A percentile compares a stretch with the other conserved stretches of the same genome.
phyloP scores from a whole-genome alignment of 2,888 invertebrate species.

The Hypercompe scribonia region DNA sequence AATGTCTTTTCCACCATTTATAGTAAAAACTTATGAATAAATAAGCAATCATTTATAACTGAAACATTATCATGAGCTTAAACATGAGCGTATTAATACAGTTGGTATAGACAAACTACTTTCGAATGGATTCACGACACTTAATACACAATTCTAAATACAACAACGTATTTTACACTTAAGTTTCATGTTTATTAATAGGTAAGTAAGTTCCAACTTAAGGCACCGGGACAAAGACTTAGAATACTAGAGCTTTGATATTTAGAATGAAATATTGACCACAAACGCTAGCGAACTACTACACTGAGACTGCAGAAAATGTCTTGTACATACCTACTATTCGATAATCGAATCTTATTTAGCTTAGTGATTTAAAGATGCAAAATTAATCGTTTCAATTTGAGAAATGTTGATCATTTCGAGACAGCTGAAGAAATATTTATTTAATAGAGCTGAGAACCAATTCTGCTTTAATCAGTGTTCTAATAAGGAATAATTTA shows the following conservation, averaged over 20 bases:
- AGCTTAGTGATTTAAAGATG: background rate
- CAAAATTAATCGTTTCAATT: background rate
- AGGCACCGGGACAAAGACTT: too few species aligned
- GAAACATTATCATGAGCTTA: background rate
- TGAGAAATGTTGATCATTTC: background rate
- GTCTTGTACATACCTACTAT: background rate
- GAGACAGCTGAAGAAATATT: background rate
- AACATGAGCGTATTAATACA: too few species aligned
- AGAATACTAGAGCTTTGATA: background rate
- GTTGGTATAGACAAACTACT: background rate
- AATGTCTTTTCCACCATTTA: background rate
- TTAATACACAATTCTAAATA: background rate
- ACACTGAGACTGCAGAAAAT: background rate
- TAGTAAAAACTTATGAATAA: background rate
- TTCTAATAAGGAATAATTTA: background rate
- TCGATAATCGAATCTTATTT: background rate
- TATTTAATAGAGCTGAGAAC: background rate
- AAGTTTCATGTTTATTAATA: background rate
- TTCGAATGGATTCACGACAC: background rate
- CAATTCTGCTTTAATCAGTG: background rate
- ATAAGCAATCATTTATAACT: background rate
- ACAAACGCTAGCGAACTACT: background rate
- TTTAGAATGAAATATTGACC: background rate
- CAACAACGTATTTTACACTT: background rate
- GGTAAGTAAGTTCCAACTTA: too few species aligned